phyloP scores from a whole-genome alignment of 2,888 invertebrate genomes.

The Leptinotarsa rubiginosa region DNA sequence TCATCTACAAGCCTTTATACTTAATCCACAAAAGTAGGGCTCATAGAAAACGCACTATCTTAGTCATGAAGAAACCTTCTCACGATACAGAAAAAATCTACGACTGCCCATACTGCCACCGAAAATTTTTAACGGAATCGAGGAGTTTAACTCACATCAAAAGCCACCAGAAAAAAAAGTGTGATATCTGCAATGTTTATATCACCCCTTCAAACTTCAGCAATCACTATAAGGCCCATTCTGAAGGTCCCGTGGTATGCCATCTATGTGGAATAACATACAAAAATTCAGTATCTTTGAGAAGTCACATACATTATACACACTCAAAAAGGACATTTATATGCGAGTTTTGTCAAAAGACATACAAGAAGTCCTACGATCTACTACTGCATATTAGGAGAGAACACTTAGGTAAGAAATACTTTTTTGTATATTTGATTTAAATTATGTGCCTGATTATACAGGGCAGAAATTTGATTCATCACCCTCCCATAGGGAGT shows the following conservation, averaged over 20 bases:
- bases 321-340: conserved; percentile 50
- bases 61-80: conserved; percentile 1
- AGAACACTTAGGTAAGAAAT: conserved; percentile 46
- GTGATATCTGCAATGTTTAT: conserved; percentile 55
- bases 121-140: conserved; percentile 45
- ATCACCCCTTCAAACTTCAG: conserved; percentile 56
- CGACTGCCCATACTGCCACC: conserved; percentile 48
- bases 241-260: conserved; percentile 56
- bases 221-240: conserved; percentile 56
- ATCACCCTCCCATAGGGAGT: too few species aligned
- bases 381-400: conserved; percentile 55
- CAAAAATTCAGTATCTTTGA: conserved; percentile 56
- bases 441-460: too few species aligned
- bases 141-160: conserved; percentile 50
- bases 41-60: conserved; percentile 30
- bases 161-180: conserved; percentile 56
- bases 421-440: too few species aligned
- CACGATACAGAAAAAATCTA: conserved; percentile 28
- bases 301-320: conserved; percentile 54
- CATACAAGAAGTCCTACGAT: conserved; percentile 51
- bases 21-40: conserved; percentile 48
- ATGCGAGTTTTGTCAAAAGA: conserved; percentile 51
- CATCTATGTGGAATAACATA: conserved; percentile 58
- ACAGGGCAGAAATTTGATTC: too few species aligned
- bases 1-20: conserved; percentile 50